Evolutionary conservation across 2,888 invertebrate genomes (phyloP), one percentile per base, ranked within the genome.

Genomic region (Dyspetes luteomarginatus): DNA sequence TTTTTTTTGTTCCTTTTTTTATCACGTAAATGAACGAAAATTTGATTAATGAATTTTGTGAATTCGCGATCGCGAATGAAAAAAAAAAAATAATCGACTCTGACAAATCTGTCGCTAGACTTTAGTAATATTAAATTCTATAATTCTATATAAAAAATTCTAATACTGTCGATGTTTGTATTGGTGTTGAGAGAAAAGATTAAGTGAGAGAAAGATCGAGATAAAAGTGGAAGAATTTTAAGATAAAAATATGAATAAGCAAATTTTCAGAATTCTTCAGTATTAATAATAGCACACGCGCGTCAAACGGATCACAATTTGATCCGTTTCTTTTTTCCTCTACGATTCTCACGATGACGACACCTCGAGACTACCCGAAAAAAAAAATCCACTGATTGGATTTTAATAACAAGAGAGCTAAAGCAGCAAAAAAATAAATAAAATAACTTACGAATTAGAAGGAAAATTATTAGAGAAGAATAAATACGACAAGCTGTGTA

Each of bases 271-370:
- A 67, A 72, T 48, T 43, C 28, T 28, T 65, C 22, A 65, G 58
- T 71, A 71, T 64, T 68, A 77, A n/a, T 19, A 48, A 19, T 28
- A 62, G 41, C 41, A 64, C 22, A 28, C 9, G 7, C 17, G 28
- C 17, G 4, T 41, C 7, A 50, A 60, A 64, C 15, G 48, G 60
- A 60, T 65, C 72, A 43, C 48, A 56, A 36, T 41, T 19, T 22
- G 52, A 71, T 75, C 69, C 68, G 43, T 68, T 62, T 58, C 17
- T 26, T 36, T 1, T 48, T 67, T 58, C 56, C 43, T 7, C 64
- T 71, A 64, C 45, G 43, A 77, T 77, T 73, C n/a, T 28, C 56
- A 45, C 69, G 58, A 81, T 74, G 65, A 81, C 74, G 81, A 78
- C 74, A 65, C 77, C 81, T 78, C 78, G 69, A 65, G 56, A 65